Percentiles rank a stretch among this genome's conserved stretches.
Evolutionary conservation across 2,888 invertebrate genomes (phyloP).

Genomic region (Lasioglossum villosulum): DNA sequence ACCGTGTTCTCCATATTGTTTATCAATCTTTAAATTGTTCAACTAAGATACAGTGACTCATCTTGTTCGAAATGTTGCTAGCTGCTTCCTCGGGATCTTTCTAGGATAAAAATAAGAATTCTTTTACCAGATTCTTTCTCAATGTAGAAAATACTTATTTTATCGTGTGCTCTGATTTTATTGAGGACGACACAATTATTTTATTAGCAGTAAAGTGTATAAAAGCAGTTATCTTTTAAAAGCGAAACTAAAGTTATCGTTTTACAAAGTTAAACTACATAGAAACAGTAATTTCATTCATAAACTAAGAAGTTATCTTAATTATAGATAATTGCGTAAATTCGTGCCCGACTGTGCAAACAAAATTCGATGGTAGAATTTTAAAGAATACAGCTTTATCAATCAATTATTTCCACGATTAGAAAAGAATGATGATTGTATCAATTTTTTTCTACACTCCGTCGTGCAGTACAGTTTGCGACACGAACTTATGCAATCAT

Average conservation of each 20-base stretch:
- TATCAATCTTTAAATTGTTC: background rate
- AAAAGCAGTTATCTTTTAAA: background rate
- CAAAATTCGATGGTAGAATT: too few relatives aligned
- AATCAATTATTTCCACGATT: too few relatives aligned
- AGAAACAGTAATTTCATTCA: background rate
- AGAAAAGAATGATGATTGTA: too few relatives aligned
- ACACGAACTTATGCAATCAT: too few relatives aligned
- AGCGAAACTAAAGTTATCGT: background rate
- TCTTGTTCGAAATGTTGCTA: background rate
- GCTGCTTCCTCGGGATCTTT: background rate
- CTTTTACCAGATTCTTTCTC: background rate
- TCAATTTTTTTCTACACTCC: too few relatives aligned
- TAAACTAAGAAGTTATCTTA: background rate
- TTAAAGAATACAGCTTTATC: too few relatives aligned
- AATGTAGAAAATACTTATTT: background rate
- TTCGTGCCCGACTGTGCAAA: too few relatives aligned
- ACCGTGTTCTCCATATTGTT: too few relatives aligned
- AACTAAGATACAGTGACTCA: background rate
- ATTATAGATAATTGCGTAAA: background rate
- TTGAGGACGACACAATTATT: background rate
- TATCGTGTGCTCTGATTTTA: background rate
- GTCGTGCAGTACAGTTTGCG: too few relatives aligned
- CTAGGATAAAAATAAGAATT: background rate
- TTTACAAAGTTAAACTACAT: background rate
- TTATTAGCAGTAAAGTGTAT: background rate